phyloP scores from a whole-genome alignment of 2,797 vertebrate genomes.

The Tragopan temminckii region DNA sequence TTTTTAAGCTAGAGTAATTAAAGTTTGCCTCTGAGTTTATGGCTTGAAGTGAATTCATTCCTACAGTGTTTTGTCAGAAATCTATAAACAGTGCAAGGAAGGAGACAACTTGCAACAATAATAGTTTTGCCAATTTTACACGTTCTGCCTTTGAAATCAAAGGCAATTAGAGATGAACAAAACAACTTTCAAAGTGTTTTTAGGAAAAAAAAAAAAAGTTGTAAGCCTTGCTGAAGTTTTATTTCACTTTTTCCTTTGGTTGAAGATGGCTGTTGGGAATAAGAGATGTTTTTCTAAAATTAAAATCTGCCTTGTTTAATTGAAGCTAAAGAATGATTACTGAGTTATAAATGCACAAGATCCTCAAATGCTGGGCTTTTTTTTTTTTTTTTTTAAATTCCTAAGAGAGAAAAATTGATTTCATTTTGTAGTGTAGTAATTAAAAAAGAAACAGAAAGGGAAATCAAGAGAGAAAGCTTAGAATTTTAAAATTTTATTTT shows the following conservation, averaged over 20 bases:
- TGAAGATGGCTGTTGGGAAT: not conserved
- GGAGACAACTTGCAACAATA: constrained; percentile 46
- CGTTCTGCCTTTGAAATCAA: constrained; percentile 36
- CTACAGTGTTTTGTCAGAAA: constrained; percentile 38
- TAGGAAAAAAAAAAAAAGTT: not conserved
- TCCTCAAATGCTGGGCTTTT: not conserved
- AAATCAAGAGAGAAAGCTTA: not conserved
- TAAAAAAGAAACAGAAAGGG: not conserved
- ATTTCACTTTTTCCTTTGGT: not conserved
- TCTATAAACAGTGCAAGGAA: constrained; percentile 44
- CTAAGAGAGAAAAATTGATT: not conserved
- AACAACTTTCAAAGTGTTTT: not conserved
- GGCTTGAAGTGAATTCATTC: constrained; percentile 25
- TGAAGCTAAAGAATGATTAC: not conserved
- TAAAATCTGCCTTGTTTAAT: not conserved
- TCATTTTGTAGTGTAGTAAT: not conserved
- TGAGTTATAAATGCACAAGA: not conserved
- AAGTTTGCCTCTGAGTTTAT: constrained; percentile 50
- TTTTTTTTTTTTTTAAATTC: not conserved
- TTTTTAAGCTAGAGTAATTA: constrained; percentile 57
- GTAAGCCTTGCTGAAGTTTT: not conserved
- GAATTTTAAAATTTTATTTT: not conserved
- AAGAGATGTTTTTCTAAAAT: not conserved
- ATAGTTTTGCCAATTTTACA: constrained; percentile 31
- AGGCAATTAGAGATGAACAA: constrained; percentile 31